Base-by-base conservation (phyloP, 2,797 vertebrate genomes). In the Toxotes lorentzi region DNA sequence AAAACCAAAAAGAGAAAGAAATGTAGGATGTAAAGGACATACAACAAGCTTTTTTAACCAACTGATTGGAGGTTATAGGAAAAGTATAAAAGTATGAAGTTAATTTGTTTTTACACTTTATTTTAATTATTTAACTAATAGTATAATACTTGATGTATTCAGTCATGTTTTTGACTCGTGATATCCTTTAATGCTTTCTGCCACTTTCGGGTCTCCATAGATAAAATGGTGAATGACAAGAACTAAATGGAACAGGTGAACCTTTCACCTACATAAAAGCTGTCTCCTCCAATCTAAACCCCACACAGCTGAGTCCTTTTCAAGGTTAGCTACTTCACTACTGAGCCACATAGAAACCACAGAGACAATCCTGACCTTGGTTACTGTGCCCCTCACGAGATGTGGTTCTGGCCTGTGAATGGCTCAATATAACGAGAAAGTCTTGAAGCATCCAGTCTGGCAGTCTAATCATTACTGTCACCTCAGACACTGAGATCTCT, bases 401-500 rank as follows among this genome's bases (percentile, higher is more conserved):
- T 38, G 51, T 35, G 14, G 47, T 30, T 69, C 71, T 0, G 45
- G 45, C 24, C 61, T 45, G 35, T 66, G 70, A 75, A 74, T 51
- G 66, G 66, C 50, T 70, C 50, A 40, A 30, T 51, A 32, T 45
- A 78, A 80, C 32, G 5, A 73, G 57, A 35, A 70, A 43, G 73
- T 81, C 66, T 57, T 23, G 60, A 59, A 75, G 60, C 73, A 70
- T 76, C 66, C 62, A 72, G 77, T 50, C 48, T 27, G 51, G 38
- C 48, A 13, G 66, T 63, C 45, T 73, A 9, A 67, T 90, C 84
- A 84, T 80, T 65, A 77, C 81, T 72, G 82, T 81, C 85, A 80
- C 82, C 71, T 81, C 76, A 61, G 47, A 85, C 64, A 47, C 73
- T n/a, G 58, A 83, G 58, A 82, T 82, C 73, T 91, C 79, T 89